Conservation (phyloP, 2,797 vertebrate genomes). For the Apogon talboti region DNA sequence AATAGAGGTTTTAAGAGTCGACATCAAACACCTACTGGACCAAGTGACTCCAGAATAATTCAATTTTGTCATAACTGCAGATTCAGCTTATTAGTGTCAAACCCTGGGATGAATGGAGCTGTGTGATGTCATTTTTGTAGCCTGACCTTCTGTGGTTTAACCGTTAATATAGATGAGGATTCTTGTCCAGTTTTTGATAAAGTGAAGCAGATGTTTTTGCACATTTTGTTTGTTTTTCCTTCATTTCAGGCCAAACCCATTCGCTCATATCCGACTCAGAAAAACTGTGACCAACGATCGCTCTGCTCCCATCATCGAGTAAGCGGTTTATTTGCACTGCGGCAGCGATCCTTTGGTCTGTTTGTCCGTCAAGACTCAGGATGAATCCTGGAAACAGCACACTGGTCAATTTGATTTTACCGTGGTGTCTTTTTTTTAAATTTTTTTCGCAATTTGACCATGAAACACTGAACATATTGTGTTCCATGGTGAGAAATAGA, state of each 20-base stretch:
- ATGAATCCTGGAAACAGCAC: constrained; percentile 46
- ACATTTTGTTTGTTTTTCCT: constrained; percentile 1
- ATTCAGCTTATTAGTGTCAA: too few species aligned
- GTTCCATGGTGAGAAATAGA: constrained; percentile 29
- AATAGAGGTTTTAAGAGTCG: too few species aligned
- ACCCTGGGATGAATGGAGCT: too few species aligned
- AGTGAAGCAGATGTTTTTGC: background rate
- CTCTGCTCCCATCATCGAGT: constrained; percentile 89
- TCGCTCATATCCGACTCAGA: constrained; percentile 87
- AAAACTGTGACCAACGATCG: constrained; percentile 90
- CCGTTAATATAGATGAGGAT: too few species aligned
- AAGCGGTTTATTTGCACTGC: constrained; percentile 38
- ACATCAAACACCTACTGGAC: too few species aligned
- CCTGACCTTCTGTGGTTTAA: too few species aligned
- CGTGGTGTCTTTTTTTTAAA: constrained; percentile 24
- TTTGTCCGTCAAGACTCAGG: constrained; percentile 36
- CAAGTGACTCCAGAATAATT: too few species aligned
- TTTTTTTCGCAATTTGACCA: constrained; percentile 29
- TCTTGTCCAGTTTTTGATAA: background rate
- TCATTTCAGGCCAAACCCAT: constrained; percentile 84
- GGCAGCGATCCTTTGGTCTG: constrained; percentile 10
- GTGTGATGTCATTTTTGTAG: too few species aligned
- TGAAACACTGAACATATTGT: constrained; percentile 4
- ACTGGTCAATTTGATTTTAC: constrained; percentile 19
- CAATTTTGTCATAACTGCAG: too few species aligned